Evolutionary conservation across 2,888 invertebrate species (phyloP).

Genomic region (Monopis laevigella): DNA sequence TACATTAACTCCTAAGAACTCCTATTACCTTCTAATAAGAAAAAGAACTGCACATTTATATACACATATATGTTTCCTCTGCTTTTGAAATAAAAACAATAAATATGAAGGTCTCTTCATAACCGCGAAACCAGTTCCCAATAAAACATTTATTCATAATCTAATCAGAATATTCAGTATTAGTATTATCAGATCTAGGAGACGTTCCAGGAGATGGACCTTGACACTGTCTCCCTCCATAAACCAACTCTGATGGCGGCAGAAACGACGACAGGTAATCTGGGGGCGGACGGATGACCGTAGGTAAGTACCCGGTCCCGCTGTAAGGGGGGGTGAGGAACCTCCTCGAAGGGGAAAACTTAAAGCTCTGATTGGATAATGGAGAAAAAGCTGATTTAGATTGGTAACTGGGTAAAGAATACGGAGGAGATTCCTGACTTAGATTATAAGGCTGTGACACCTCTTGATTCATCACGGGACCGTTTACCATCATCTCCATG

Average conservation of each 20-base stretch:
- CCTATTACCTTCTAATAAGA: no score
- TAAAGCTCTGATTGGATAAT: slow-evolving; percentile 69
- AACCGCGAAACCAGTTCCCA: no score
- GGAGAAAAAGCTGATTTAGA: slow-evolving; percentile 84
- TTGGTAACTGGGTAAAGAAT: slow-evolving; percentile 52
- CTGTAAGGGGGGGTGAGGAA: slow-evolving; percentile 85
- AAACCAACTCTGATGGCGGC: slow-evolving; percentile 56
- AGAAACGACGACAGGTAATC: slow-evolving; percentile 55
- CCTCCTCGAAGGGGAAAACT: slow-evolving; percentile 74
- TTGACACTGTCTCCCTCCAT: slow-evolving; percentile 46
- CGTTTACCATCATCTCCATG: slow-evolving; percentile 89
- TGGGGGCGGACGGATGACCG: slow-evolving; percentile 72
- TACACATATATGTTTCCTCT: no score
- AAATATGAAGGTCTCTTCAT: no score
- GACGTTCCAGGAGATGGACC: slow-evolving; percentile 59
- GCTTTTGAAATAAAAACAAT: no score
- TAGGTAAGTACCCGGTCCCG: slow-evolving; percentile 84
- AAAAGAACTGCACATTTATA: no score
- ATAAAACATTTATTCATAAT: no score
- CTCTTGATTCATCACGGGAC: slow-evolving; percentile 35
- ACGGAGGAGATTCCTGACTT: slow-evolving; percentile 53
- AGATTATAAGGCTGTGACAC: slow-evolving; percentile 20
- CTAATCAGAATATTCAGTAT: no score
- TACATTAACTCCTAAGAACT: no score
- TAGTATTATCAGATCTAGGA: slow-evolving; percentile 59